Evolutionary conservation across 2,113 vertebrate genomes (phyloP), one percentile per base, ranked within the genome.

Genomic region (Oriolus oriolus): DNA sequence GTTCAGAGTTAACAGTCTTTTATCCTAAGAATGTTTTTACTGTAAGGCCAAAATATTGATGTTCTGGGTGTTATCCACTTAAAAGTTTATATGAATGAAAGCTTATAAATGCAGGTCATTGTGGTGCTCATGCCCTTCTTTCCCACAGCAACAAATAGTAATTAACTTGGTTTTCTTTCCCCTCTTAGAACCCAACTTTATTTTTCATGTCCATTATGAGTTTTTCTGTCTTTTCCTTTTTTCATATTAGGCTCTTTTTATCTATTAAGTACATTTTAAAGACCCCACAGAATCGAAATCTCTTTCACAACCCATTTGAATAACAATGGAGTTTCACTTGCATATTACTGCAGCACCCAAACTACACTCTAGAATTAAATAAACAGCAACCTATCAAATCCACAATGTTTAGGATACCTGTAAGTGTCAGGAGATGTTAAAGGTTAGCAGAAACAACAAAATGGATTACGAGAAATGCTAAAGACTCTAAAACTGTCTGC

Each of bases 21-120:
- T 73, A 47, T 73, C n/a, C 28, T 30, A 64, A 31, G 10, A 63
- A 85, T 70, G 50, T 90, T 95, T 90, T 91, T 77, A 82, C 63
- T 80, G 23, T 74, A 56, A 90, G 30, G 63, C 17, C 45, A 83
- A 94, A 96, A 94, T 94, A 96, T 74, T 84, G 82, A 92, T 92
- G 64, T 96, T 90, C 82, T 86, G 82, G 71, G 78, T 92, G 82
- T 95, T 74, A 84, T 50, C 87, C 76, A 83, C 92, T 84, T 77
- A 52, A 54, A 88, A 52, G 47, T 91, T 95, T 68, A 31, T n/a
- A 84, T 63, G 85, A 95, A 90, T 84, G 76, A 91, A 80, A 89
- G 77, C 77, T 84, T 91, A 60, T 56, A 84, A 87, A 85, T 81
- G 71, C 80, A 81, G 71, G 35, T 90, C 71, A 33, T 56, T 79